Evolutionary conservation across 2,888 invertebrate species (phyloP).

Genomic region (Cephus nigrinus): DNA sequence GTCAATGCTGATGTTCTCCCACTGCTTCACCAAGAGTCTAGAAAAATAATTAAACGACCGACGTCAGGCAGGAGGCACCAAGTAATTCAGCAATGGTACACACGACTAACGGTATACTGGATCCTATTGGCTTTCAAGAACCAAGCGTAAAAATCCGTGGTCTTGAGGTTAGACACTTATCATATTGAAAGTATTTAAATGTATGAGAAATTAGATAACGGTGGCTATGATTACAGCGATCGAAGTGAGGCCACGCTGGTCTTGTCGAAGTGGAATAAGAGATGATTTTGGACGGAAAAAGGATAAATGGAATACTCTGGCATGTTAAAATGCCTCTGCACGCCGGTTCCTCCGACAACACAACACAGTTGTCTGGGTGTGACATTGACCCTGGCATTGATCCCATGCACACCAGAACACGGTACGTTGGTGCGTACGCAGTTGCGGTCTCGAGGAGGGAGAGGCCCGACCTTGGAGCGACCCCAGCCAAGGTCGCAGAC

Average conservation of each 20-base stretch:
- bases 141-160: neutral
- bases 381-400: constrained; percentile 64
- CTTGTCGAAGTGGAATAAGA: neutral
- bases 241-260: neutral
- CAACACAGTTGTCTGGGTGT: constrained; percentile 23
- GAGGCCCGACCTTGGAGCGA: constrained; percentile 52
- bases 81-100: no score
- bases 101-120: neutral
- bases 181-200: neutral
- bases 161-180: neutral
- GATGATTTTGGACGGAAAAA: neutral
- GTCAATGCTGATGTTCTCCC: neutral
- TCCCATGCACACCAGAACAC: constrained; percentile 36
- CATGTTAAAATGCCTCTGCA: neutral
- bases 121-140: neutral
- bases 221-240: neutral
- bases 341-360: neutral
- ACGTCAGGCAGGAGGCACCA: no score
- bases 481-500: constrained; percentile 57
- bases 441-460: constrained; percentile 36
- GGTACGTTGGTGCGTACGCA: constrained; percentile 36
- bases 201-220: neutral
- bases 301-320: neutral
- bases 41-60: no score
- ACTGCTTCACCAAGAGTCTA: no score